Base-by-base conservation (phyloP, 2,113 vertebrate species). In the Mirounga angustirostris region DNA sequence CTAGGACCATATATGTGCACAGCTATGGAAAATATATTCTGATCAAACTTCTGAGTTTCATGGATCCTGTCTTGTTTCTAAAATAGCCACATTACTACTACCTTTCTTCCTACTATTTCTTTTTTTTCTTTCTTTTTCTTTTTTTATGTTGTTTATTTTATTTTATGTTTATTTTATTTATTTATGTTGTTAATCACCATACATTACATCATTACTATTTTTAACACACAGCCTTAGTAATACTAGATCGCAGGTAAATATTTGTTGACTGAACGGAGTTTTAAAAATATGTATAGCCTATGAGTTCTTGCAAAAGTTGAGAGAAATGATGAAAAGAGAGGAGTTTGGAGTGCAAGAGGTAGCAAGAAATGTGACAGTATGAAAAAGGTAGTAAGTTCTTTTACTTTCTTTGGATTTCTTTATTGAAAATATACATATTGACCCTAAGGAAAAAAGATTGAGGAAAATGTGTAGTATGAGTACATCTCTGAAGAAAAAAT, bases 21-120 rank as follows among this genome's bases (percentile, higher is more conserved):
- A 90, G 46, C 1, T n/a, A 22, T 52, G 14, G 30, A 52, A 40
- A 96, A 89, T 36, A 36, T 3, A 36, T 54, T 94, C 18, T 30
- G 24, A 86, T 83, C 11, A 86, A 95, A 67, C 22, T 54, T 96
- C 61, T 61, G 54, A 76, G 63, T 73, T 94, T 92, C 21, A 36
- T 52, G n/a, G 22, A 61, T 73, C 22, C 7, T 78, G 56, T 54
- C 28, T 61, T 73, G 19, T 86, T 91, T 88, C 40, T 86, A 63
- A 33, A 95, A 90, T 52, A 83, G 19, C 2, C 18, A 30, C 3
- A 73, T 50, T 40, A 43, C 50, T 73, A 59, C 4, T 73, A 65
- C 7, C 7, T 69, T 91, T 76, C 2, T 74, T 86, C n/a, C 26
- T 1, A n/a, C 71, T 76, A 54, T n/a, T 88, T 94, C 7, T 33